phyloP scores from a whole-genome alignment of 2,797 vertebrate species.

The Sparus aurata region DNA sequence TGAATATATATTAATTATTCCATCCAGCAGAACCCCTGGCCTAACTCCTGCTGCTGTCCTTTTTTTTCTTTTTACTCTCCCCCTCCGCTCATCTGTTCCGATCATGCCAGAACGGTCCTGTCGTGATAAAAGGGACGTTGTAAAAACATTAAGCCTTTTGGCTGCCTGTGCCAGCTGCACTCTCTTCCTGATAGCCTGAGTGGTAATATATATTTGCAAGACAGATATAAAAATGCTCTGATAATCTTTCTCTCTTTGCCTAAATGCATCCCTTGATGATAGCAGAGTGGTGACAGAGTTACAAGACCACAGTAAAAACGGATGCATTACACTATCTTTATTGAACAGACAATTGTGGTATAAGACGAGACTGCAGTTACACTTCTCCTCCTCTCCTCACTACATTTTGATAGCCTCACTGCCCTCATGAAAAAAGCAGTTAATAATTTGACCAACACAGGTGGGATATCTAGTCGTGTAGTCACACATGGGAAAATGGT shows the following conservation, averaged over 20 bases:
- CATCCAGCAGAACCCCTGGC: background rate
- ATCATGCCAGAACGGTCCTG: constrained; percentile 7
- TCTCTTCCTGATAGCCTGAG: constrained; percentile 15
- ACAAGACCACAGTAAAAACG: constrained; percentile 40
- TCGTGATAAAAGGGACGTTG: constrained; percentile 18
- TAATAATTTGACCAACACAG: constrained; percentile 42
- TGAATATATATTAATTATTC: background rate
- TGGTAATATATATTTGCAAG: constrained; percentile 40
- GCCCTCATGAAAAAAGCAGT: constrained; percentile 39
- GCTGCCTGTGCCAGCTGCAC: constrained; percentile 17
- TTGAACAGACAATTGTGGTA: background rate
- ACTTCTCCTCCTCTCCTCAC: constrained; percentile 6
- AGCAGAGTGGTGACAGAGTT: constrained; percentile 33
- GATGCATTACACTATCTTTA: constrained; percentile 17
- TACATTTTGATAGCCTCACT: constrained; percentile 16
- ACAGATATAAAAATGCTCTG: constrained; percentile 18
- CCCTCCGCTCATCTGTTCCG: background rate
- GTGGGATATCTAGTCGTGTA: constrained; percentile 13
- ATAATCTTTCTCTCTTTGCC: constrained; percentile 37
- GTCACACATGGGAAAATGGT: constrained; percentile 14
- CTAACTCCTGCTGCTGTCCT: background rate
- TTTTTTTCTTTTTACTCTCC: constrained; percentile 21
- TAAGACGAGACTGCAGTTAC: constrained; percentile 12
- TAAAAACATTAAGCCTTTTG: constrained; percentile 24
- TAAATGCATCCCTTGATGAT: constrained; percentile 35